Evolutionary conservation across 2,113 vertebrate species (phyloP).

Genomic region (Callospermophilus lateralis): DNA sequence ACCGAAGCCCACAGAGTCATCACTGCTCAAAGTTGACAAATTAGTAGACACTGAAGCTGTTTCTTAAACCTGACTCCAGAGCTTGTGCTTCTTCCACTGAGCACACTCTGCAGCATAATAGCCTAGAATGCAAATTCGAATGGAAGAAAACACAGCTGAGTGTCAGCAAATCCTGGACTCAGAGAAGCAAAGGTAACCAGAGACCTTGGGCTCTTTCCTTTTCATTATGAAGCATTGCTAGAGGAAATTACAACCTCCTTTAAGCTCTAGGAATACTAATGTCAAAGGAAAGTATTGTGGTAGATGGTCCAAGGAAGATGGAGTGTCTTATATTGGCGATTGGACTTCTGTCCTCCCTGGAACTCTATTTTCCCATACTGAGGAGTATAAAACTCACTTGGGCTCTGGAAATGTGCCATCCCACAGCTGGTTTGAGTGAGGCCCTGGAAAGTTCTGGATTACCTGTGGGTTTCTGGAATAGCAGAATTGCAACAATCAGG

Average conservation of each 20-base stretch:
- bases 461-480: constrained; percentile 71
- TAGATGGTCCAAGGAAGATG: neutral
- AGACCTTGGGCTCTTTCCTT: neutral
- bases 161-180: neutral
- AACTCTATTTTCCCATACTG: neutral
- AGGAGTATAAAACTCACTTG: neutral
- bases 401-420: neutral
- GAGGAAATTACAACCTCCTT: neutral
- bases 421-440: neutral
- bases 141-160: neutral
- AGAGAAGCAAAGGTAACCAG: neutral
- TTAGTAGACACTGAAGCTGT: neutral
- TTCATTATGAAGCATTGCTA: neutral
- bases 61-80: constrained; percentile 28
- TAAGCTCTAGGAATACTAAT: neutral
- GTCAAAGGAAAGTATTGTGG: neutral
- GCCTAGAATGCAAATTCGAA: neutral
- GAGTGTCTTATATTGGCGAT: neutral
- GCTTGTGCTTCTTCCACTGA: neutral
- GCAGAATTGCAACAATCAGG: constrained; percentile 54
- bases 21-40: constrained; percentile 5
- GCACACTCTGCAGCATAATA: neutral
- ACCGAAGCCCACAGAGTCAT: neutral
- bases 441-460: constrained; percentile 28
- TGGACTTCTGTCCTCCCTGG: neutral